phyloP scores from a whole-genome alignment of 2,888 invertebrate genomes.

The Drosophila anceps region DNA sequence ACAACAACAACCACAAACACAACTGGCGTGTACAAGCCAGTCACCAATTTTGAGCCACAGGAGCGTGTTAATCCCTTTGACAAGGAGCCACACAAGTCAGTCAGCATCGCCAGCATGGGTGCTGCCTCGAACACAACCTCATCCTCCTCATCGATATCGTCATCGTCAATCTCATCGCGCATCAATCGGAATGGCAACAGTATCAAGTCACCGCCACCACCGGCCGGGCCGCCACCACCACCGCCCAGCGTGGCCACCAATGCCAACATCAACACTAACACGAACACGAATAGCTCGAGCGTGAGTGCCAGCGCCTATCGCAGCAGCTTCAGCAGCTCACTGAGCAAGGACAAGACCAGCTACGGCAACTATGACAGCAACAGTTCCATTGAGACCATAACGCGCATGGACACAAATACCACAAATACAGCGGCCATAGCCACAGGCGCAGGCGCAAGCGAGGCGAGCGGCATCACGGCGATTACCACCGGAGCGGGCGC shows the following conservation, averaged over 20 bases:
- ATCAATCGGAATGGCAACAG: conserved; percentile 81
- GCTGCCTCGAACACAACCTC: conserved; percentile 73
- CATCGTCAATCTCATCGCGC: conserved; percentile 82
- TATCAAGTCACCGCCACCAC: conserved; percentile 81
- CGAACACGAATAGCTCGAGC: conserved; percentile 48
- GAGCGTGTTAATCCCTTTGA: conserved; percentile 85
- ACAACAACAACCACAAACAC: conserved; percentile 20
- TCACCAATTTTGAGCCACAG: conserved; percentile 84
- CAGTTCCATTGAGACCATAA: conserved; percentile 82
- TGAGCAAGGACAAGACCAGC: conserved; percentile 73
- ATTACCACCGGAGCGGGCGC: conserved; percentile 63
- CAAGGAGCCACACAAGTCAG: conserved; percentile 79
- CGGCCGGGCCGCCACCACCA: conserved; percentile 81
- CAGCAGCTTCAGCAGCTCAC: conserved; percentile 74
- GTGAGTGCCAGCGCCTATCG: conserved; percentile 70
- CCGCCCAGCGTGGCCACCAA: conserved; percentile 64
- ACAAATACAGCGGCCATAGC: conserved; percentile 66
- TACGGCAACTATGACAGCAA: conserved; percentile 80
- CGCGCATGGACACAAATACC: conserved; percentile 81
- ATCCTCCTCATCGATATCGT: conserved; percentile 80
- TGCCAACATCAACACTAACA: conserved; percentile 43
- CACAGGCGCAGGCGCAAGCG: conserved; percentile 45
- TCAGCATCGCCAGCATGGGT: conserved; percentile 59
- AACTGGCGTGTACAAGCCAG: conserved; percentile 77
- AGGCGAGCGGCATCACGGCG: conserved; percentile 65